phyloP scores from a whole-genome alignment of 2,113 vertebrate genomes.

The Microcebus tavaratra region DNA sequence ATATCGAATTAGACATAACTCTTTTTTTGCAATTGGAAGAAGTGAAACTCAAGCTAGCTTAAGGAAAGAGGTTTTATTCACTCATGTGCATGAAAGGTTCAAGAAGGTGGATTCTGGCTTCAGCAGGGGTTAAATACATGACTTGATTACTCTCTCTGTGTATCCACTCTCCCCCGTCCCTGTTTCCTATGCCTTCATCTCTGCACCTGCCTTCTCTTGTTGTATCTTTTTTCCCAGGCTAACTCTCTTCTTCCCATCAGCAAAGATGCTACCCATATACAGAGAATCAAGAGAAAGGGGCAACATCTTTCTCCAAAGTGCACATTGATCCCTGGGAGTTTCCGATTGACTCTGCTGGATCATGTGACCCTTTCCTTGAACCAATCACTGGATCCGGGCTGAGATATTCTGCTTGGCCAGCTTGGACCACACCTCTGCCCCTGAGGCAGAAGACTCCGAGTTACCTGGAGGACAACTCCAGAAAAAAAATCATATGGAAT shows the following conservation, averaged over 20 bases:
- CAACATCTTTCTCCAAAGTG: neutral
- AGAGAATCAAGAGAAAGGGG: neutral
- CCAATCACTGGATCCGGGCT: neutral
- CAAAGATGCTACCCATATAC: neutral
- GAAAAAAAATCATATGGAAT: neutral
- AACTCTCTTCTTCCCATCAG: neutral
- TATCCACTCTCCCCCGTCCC: neutral
- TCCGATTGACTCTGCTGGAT: neutral
- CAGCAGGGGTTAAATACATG: neutral
- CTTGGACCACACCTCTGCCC: neutral
- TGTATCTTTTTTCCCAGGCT: neutral
- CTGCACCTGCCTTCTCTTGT: neutral
- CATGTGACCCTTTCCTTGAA: neutral
- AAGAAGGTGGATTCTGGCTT: neutral
- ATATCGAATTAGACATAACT: neutral
- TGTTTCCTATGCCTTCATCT: neutral
- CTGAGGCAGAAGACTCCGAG: neutral
- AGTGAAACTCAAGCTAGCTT: constrained; percentile 11
- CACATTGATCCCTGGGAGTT: neutral
- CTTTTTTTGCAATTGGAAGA: constrained; percentile 22
- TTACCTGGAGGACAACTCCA: neutral
- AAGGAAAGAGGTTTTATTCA: neutral
- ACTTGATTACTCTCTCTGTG: neutral
- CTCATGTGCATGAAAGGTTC: neutral
- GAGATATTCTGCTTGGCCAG: neutral